phyloP scores from a whole-genome alignment of 2,797 vertebrate species.

The Phoeniculus purpureus region DNA sequence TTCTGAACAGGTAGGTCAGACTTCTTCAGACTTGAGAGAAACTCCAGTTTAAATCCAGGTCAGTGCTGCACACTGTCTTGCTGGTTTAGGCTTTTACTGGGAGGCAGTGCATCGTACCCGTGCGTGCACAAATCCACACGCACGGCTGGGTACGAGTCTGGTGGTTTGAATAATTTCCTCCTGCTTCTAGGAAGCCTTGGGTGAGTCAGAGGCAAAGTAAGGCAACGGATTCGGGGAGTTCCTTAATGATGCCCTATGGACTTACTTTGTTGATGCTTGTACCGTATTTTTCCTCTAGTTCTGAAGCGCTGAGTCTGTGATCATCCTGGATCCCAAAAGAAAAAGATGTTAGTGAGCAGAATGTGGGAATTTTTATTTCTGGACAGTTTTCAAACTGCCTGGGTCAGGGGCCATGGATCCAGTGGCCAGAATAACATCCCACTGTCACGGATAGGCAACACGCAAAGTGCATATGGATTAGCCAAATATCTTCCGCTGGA shows the following conservation, averaged over 20 bases:
- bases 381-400: not conserved
- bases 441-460: not conserved
- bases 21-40: not conserved
- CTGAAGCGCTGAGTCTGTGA: conserved; percentile 76
- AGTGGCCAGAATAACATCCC: not conserved
- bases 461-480: not conserved
- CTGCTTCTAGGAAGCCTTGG: not conserved
- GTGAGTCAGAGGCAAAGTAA: not conserved
- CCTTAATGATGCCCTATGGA: not conserved
- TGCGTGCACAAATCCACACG: rapidly evolving
- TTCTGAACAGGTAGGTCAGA: not conserved
- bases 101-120: too few relatives aligned
- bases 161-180: not conserved
- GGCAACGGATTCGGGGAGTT: not conserved
- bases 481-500: not conserved
- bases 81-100: not conserved
- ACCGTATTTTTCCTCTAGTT: conserved; percentile 79
- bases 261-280: conserved; percentile 77
- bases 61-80: rapidly evolving
- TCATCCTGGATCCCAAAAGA: conserved; percentile 73
- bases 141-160: not conserved
- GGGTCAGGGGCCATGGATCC: not conserved
- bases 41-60: not conserved
- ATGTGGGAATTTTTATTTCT: not conserved
- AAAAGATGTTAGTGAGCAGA: not conserved